These are phyloP conservation scores for Pantherophis vulpinus DNA, from an alignment of 2,797 vertebrate species.

Conservation along the genomic window DNA sequence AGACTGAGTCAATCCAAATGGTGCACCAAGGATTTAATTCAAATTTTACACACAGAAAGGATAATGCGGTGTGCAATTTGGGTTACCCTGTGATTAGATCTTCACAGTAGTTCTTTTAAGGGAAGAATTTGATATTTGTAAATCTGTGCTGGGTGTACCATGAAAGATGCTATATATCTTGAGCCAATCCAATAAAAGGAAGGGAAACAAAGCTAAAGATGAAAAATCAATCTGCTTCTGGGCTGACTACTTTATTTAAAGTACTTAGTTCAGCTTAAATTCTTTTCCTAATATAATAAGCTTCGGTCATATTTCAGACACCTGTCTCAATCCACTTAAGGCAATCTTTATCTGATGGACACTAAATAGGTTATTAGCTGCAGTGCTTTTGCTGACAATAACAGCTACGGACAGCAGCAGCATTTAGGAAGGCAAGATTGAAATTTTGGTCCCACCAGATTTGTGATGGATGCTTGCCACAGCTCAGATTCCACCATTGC, in stretches of 20 bases:
- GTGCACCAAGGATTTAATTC: not conserved
- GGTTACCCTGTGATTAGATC: not conserved
- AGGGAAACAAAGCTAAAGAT: not conserved
- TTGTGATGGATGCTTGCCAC: conserved; percentile 44
- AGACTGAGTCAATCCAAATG: not conserved
- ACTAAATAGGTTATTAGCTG: conserved; percentile 32
- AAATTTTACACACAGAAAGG: not conserved
- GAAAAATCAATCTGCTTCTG: conserved; percentile 17
- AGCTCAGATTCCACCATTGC: conserved; percentile 33
- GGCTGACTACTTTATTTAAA: conserved; percentile 25
- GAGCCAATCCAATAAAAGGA: not conserved
- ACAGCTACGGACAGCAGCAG: not conserved
- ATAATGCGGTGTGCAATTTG: not conserved
- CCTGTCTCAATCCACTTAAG: conserved; percentile 3
- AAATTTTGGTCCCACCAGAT: conserved; percentile 40
- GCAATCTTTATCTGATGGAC: conserved; percentile 12
- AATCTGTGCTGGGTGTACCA: not conserved
- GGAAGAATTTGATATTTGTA: conserved; percentile 6
- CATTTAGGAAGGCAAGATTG: conserved; percentile 38
- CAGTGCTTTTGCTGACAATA: conserved; percentile 25
- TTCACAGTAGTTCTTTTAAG: not conserved
- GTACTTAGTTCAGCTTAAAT: conserved; percentile 11
- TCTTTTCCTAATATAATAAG: not conserved
- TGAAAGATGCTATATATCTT: not conserved
- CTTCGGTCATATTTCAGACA: conserved; percentile 20